Conservation (phyloP, 2,888 invertebrate genomes). For the Drosophila recens region DNA sequence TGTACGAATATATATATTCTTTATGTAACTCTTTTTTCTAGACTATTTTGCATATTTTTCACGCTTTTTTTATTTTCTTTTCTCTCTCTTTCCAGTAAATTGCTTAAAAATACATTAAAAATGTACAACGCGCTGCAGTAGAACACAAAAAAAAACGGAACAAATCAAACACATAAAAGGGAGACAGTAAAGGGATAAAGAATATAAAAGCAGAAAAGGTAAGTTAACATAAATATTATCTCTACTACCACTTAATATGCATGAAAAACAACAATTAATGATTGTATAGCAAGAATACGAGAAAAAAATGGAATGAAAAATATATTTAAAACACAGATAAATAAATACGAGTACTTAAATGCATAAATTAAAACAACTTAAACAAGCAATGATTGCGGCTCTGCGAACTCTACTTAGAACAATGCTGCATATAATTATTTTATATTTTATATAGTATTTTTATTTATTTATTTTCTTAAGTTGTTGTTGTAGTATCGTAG, state of each 20-base stretch:
- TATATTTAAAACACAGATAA: conserved; percentile 1
- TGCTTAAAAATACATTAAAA: conserved; percentile 74
- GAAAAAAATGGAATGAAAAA: neutral
- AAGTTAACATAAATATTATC: conserved; percentile 63
- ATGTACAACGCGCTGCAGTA: conserved; percentile 61
- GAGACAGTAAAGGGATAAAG: conserved; percentile 25
- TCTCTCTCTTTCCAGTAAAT: conserved; percentile 64
- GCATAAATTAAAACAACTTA: conserved; percentile 9
- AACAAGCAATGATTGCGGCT: neutral
- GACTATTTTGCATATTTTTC: conserved; percentile 69
- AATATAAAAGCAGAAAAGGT: conserved; percentile 48
- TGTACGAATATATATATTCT: conserved; percentile 4
- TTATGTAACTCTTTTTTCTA: conserved; percentile 15
- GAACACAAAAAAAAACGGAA: conserved; percentile 5
- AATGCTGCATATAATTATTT: neutral
- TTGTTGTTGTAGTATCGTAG: neutral
- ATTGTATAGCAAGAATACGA: conserved; percentile 14
- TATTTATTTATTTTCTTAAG: too few species aligned
- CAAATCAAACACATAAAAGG: conserved; percentile 6
- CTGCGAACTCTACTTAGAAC: neutral
- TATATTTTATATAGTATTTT: neutral
- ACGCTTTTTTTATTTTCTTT: conserved; percentile 43
- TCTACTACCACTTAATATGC: conserved; percentile 49
- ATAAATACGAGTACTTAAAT: conserved; percentile 6
- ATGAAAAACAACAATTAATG: conserved; percentile 40